phyloP scores from a whole-genome alignment of 2,113 vertebrate species.

The human region GRCh38 chr9:74383001-74383500 shows the following conservation, averaged over 20 bases:
- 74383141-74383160: neutral
- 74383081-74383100: neutral
- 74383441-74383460: neutral
- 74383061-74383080: too few relatives aligned
- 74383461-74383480: neutral
- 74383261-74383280: slow-evolving; percentile 3
- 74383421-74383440: neutral
- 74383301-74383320: neutral
- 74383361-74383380: neutral
- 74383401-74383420: neutral
- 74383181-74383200: neutral
- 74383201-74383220: neutral
- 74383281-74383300: neutral
- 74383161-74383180: neutral
- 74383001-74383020: too few relatives aligned
- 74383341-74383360: neutral
- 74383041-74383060: too few relatives aligned
- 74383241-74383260: slow-evolving; percentile 12
- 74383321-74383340: neutral
- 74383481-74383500: neutral
- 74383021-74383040: too few relatives aligned
- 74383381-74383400: neutral
- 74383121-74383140: neutral
- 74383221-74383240: neutral
- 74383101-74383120: neutral